Conservation (phyloP, 2,888 invertebrate genomes). For the Nomada fabriciana region DNA sequence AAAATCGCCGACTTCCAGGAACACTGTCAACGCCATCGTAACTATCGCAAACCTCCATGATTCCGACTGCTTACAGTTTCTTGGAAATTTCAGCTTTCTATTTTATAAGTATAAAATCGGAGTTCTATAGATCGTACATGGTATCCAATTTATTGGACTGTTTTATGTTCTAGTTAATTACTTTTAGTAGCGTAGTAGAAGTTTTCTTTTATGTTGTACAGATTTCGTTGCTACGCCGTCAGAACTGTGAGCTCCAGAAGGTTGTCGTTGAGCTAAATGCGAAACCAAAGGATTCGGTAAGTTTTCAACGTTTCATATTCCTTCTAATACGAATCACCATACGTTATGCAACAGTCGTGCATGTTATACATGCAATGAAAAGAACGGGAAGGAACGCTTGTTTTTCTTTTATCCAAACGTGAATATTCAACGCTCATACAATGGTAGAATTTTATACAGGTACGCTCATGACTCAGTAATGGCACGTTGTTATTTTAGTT, state of each 20-base stretch:
- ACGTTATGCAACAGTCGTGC: no score
- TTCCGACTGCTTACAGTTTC: not conserved
- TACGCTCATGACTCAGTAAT: not conserved
- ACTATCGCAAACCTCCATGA: not conserved
- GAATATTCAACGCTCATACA: conserved; percentile 23
- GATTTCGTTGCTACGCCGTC: conserved; percentile 81
- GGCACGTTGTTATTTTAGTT: conserved; percentile 6
- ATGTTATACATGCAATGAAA: not conserved
- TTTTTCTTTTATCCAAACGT: not conserved
- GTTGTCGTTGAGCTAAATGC: conserved; percentile 79
- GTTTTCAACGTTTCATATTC: conserved; percentile 44
- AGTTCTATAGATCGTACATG: no score
- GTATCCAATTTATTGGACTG: no score
- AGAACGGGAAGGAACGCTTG: not conserved
- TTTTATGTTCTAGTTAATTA: no score
- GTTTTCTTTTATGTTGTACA: conserved; percentile 56
- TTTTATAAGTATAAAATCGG: no score
- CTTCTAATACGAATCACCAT: no score
- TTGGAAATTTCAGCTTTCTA: no score
- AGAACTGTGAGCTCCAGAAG: conserved; percentile 81
- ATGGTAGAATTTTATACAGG: conserved; percentile 4
- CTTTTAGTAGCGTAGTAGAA: not conserved
- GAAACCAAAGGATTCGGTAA: conserved; percentile 79
- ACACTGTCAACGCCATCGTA: no score
- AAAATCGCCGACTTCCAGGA: conserved; percentile 20